A percentile compares a stretch with the other conserved stretches of the same genome.
These are phyloP conservation scores for Marmota flaviventris DNA, from an alignment of 2,113 vertebrate species.

Conservation along the genomic window DNA sequence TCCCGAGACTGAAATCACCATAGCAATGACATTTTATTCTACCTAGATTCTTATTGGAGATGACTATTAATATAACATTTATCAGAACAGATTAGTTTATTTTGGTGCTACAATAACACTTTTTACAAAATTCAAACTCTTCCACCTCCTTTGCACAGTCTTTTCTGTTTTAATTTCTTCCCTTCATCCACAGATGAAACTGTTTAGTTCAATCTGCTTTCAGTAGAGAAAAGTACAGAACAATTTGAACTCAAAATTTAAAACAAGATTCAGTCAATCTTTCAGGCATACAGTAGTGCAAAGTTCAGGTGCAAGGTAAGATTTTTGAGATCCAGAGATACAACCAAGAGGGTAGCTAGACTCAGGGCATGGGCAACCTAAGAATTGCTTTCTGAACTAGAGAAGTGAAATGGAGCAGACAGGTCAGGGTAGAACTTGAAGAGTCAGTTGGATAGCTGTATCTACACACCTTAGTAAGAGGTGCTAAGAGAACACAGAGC, in stretches of 20 bases:
- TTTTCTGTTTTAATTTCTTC: constrained; percentile 49
- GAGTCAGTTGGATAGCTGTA: background rate
- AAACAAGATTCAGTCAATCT: background rate
- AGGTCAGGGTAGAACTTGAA: background rate
- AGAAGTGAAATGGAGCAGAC: background rate
- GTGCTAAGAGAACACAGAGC: background rate
- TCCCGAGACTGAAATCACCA: constrained; percentile 79
- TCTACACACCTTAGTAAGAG: background rate
- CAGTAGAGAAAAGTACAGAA: background rate
- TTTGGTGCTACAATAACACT: constrained; percentile 72
- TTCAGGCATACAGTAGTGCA: background rate
- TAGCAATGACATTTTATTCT: constrained; percentile 84
- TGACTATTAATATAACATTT: constrained; percentile 81
- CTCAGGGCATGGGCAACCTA: background rate
- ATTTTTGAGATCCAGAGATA: background rate
- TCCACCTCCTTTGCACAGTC: constrained; percentile 22
- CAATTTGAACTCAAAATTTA: background rate
- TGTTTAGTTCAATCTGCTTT: background rate
- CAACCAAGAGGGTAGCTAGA: background rate
- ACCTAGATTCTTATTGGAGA: constrained; percentile 76
- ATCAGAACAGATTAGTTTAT: constrained; percentile 78
- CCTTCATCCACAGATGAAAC: constrained; percentile 6
- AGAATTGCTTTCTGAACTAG: background rate
- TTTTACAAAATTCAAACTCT: constrained; percentile 64
- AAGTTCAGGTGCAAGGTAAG: background rate